phyloP scores from a whole-genome alignment of 2,113 vertebrate species.

The Hyperopisus bebe region DNA sequence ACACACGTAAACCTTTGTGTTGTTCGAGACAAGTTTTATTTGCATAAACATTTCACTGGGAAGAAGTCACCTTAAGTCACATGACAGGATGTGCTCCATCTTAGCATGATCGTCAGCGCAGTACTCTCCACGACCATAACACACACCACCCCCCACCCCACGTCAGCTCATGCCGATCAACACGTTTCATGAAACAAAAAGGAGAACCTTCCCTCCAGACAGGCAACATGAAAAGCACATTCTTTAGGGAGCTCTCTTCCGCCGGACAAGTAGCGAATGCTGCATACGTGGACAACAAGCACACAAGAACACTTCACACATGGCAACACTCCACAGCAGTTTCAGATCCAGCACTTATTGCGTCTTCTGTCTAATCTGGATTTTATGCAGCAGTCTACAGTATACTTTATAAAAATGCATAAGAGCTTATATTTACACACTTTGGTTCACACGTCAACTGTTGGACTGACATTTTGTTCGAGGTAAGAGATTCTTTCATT shows the following conservation, averaged over 20 bases:
- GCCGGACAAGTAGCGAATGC: conserved; percentile 45
- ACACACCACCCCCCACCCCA: conserved; percentile 28
- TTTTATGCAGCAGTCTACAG: conserved; percentile 48
- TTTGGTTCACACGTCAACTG: conserved; percentile 70
- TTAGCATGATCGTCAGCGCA: conserved; percentile 41
- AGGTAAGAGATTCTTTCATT: conserved; percentile 38
- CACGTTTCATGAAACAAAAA: conserved; percentile 32
- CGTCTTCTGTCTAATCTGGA: conserved; percentile 33
- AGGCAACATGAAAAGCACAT: conserved; percentile 44
- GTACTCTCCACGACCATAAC: conserved; percentile 42
- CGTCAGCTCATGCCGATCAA: background rate
- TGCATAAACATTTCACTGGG: conserved; percentile 62
- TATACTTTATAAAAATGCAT: conserved; percentile 70
- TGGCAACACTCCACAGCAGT: conserved; percentile 60
- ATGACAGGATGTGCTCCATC: conserved; percentile 51
- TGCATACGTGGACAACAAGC: conserved; percentile 37
- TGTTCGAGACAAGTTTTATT: conserved; percentile 60
- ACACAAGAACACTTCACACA: conserved; percentile 54
- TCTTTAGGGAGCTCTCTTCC: conserved; percentile 50
- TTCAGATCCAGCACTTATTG: conserved; percentile 66
- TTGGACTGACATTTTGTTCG: conserved; percentile 38
- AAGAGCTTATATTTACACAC: conserved; percentile 68
- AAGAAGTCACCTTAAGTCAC: conserved; percentile 51
- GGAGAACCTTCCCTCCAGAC: conserved; percentile 29
- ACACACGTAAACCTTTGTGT: background rate